Base-by-base conservation (phyloP, 2,888 invertebrate genomes). In the Caenorhabditis sp. region DNA sequence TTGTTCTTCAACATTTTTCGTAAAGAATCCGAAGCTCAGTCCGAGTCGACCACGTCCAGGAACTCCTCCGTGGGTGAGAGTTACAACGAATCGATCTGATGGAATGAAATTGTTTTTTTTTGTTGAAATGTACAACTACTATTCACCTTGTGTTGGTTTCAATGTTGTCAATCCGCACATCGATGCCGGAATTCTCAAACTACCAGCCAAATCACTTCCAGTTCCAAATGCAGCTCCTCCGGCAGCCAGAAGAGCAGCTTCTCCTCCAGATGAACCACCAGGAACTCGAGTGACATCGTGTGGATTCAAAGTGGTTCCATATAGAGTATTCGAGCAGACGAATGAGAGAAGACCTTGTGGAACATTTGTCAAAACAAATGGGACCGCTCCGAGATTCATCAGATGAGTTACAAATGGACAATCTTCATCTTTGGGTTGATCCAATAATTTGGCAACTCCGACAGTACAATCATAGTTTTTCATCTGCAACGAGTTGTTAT, bases 221-320 rank as follows among this genome's bases (percentile, higher is more conserved):
- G 89, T 86, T 12, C 89, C 90, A 31, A 90, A 80, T 1, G 89
- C 77, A 0, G 89, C 88, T 0, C 89, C 90, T 12, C 89, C 89
- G 5, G 87, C 87, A 1, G 88, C 89, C 31, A 90, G 81, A 6
- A 90, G 82, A 12, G 89, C 88, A 1, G 84, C 89, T 76, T 89
- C 89, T 6, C 89, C 90, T 1, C 90, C 89, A 0, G 89, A 88
- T 1, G 90, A 90, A 1, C 90, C 90, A 5, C 90, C 90, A 0
- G 89, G 88, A 2, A 83, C 81, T 14, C 85, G 81, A 0, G 74
- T 74, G 1, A 70, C 27, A 73, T 89, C 86, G 63, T 85, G 83
- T 0, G 90, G 90, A 81, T 91, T 89, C 19, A 64, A 69, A 0
- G 90, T 89, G 4, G 83, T 83, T 10, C 89, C 89, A 77, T 87